These are phyloP conservation scores for Chrysoperla carnea DNA, from an alignment of 1,140 invertebrate species.

Conservation along the genomic window DNA sequence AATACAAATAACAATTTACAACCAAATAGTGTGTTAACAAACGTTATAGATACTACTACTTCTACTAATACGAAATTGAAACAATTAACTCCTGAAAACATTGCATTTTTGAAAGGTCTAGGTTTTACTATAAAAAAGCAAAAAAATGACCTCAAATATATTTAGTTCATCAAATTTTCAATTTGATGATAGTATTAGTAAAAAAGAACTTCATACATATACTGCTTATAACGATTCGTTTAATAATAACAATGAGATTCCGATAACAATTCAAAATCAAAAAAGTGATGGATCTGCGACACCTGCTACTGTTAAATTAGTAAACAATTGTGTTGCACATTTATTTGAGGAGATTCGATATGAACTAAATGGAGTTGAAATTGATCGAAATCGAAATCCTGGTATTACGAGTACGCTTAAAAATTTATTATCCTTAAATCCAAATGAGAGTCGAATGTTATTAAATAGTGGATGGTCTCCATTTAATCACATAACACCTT, in stretches of 20 bases:
- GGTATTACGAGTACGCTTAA: slow-evolving; percentile 12
- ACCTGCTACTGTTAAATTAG: no score
- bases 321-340: slow-evolving; percentile 8
- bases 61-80: no score
- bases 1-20: background rate
- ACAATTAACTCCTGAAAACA: slow-evolving; percentile 9
- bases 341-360: slow-evolving; percentile 15
- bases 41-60: no score
- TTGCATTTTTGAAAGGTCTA: slow-evolving; percentile 9
- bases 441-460: slow-evolving; percentile 1
- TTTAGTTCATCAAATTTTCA: no score
- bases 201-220: slow-evolving; percentile 18
- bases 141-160: no score
- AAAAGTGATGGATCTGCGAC: no score
- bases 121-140: no score
- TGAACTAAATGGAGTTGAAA: slow-evolving; percentile 12
- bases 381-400: slow-evolving; percentile 14
- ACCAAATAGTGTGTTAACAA: background rate
- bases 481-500: slow-evolving; percentile 6
- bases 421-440: slow-evolving; percentile 5
- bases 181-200: slow-evolving; percentile 14
- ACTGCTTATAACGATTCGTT: no score
- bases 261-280: no score
- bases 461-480: slow-evolving; percentile 5
- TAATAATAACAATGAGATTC: no score